phyloP scores from a whole-genome alignment of 2,797 vertebrate species.

The Lateolabrax maculatus region DNA sequence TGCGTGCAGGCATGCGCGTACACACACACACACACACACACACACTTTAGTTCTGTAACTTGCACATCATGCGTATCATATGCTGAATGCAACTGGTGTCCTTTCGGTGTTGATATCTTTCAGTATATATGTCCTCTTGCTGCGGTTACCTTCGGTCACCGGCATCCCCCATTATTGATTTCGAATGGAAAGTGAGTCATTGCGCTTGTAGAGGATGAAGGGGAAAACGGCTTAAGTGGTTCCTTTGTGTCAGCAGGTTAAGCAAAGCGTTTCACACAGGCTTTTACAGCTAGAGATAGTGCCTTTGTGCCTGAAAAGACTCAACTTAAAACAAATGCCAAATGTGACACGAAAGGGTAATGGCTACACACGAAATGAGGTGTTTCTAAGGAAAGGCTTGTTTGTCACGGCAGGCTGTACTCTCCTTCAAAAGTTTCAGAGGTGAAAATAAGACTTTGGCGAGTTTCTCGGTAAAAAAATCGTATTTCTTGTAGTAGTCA shows the following conservation, averaged over 20 bases:
- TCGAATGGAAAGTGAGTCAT: conserved; percentile 82
- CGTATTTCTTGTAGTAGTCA: neutral
- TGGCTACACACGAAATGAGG: conserved; percentile 67
- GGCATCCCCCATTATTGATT: conserved; percentile 78
- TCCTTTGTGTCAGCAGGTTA: conserved; percentile 83
- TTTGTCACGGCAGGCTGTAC: conserved; percentile 57
- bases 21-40: conserved; percentile 11
- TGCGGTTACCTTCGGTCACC: conserved; percentile 63
- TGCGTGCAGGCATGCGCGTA: neutral
- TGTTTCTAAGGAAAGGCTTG: conserved; percentile 61
- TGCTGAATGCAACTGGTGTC: conserved; percentile 31
- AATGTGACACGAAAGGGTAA: conserved; percentile 81
- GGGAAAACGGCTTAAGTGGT: conserved; percentile 81
- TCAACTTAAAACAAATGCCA: conserved; percentile 82
- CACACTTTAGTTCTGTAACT: neutral
- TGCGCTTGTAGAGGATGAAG: conserved; percentile 73
- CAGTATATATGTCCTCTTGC: conserved; percentile 45
- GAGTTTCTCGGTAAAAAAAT: conserved; percentile 13
- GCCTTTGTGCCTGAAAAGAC: conserved; percentile 79
- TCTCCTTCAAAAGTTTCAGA: conserved; percentile 73
- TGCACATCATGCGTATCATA: neutral
- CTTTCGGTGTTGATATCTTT: conserved; percentile 57
- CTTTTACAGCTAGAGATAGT: conserved; percentile 78
- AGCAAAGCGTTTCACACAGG: conserved; percentile 79
- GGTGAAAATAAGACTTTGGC: conserved; percentile 57